Evolutionary conservation across 1,140 invertebrate genomes (phyloP).

Genomic region (Caenorhabditis tropicalis): DNA sequence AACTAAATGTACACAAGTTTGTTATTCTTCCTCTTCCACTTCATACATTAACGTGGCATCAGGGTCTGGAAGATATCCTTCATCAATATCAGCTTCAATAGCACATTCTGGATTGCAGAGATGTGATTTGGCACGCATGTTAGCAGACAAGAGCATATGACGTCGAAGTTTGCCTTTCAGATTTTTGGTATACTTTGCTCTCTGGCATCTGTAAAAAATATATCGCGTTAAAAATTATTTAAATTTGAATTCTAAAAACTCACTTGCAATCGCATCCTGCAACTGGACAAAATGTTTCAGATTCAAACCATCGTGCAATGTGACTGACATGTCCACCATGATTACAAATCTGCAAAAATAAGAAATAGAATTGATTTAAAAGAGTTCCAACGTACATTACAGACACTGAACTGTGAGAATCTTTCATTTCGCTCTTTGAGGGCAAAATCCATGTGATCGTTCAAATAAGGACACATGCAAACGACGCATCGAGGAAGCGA

Average conservation of each 20-base stretch:
- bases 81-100: background rate
- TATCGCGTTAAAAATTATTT: background rate
- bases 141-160: slow-evolving; percentile 20
- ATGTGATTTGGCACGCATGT: slow-evolving; percentile 39
- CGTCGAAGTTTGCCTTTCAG: background rate
- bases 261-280: slow-evolving; percentile 12
- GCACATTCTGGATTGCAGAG: slow-evolving; percentile 23
- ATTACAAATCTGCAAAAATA: slow-evolving; percentile 15
- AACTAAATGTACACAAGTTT: background rate
- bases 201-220: background rate
- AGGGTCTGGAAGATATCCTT: slow-evolving; percentile 1
- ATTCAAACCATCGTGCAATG: background rate
- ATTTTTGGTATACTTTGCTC: background rate
- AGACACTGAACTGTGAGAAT: slow-evolving; percentile 8
- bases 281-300: slow-evolving; percentile 5
- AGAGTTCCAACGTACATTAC: background rate
- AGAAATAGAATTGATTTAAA: background rate
- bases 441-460: slow-evolving; percentile 24
- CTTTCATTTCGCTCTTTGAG: slow-evolving; percentile 16
- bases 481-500: background rate
- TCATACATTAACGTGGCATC: background rate
- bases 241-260: background rate
- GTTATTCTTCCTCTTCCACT: too few relatives aligned
- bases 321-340: slow-evolving; percentile 1
- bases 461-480: slow-evolving; percentile 16